phyloP scores from a whole-genome alignment of 2,888 invertebrate species.

The Eupithecia subfuscata region DNA sequence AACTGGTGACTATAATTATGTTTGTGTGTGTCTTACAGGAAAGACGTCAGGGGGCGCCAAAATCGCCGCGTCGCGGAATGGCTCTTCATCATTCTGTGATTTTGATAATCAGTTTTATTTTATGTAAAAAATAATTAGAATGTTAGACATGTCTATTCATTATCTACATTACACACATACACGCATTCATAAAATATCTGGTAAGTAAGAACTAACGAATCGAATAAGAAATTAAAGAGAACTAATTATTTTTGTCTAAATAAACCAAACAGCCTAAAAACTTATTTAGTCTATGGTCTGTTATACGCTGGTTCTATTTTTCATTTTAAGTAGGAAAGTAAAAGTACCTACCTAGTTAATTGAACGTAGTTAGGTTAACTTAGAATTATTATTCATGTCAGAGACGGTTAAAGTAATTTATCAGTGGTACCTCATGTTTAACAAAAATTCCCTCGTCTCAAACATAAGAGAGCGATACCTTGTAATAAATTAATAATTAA shows the following conservation, averaged over 20 bases:
- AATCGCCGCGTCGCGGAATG: constrained; percentile 53
- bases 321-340: no score
- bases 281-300: no score
- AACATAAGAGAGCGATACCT: background rate
- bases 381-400: no score
- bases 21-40: constrained; percentile 59
- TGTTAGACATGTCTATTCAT: background rate
- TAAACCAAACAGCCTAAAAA: background rate
- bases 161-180: background rate
- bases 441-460: no score
- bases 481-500: constrained; percentile 10
- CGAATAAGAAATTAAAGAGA: background rate
- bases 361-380: no score
- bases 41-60: constrained; percentile 55
- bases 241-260: background rate
- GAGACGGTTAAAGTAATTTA: no score
- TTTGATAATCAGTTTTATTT: constrained; percentile 22
- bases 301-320: no score
- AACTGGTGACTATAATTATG: constrained; percentile 47
- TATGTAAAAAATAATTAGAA: background rate
- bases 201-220: background rate
- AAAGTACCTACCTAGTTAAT: no score
- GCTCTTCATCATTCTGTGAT: constrained; percentile 40
- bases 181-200: background rate
- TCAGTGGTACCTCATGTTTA: no score